A percentile compares a stretch with the other conserved stretches of the same genome.
Conservation (phyloP, 2,888 invertebrate genomes). For the Caenorhabditis sinica region DNA sequence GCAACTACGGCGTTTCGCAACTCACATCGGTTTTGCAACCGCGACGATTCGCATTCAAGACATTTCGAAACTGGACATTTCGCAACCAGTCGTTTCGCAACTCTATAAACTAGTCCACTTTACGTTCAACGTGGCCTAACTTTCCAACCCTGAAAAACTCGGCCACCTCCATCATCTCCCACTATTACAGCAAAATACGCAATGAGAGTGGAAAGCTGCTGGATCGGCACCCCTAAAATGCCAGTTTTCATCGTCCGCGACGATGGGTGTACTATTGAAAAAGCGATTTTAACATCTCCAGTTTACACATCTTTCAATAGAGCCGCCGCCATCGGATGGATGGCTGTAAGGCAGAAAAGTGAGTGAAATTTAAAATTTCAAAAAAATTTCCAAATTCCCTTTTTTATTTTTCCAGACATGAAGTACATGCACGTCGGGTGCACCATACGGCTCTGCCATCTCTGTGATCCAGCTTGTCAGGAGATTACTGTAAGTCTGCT, state of each 20-base stretch:
- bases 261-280: conserved; percentile 71
- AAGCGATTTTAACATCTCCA: conserved; percentile 70
- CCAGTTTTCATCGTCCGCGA: conserved; percentile 67
- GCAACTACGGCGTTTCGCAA: no score
- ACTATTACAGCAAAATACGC: conserved; percentile 73
- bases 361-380: neutral
- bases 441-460: conserved; percentile 67
- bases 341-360: conserved; percentile 69
- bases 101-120: no score
- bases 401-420: conserved; percentile 54
- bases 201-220: conserved; percentile 71
- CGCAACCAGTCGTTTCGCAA: no score
- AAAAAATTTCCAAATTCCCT: neutral
- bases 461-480: conserved; percentile 68
- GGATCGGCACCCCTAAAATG: conserved; percentile 70
- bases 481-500: conserved; percentile 62
- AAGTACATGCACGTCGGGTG: conserved; percentile 70
- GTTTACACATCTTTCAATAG: conserved; percentile 62
- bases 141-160: no score
- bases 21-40: no score
- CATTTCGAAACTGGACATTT: no score
- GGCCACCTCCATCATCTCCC: no score
- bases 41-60: no score
- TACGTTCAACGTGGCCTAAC: no score
- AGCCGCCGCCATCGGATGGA: conserved; percentile 70